Evolutionary conservation across 1,140 invertebrate species (phyloP), one percentile per base, ranked within the genome.

Genomic region (Drosophila murphyi): DNA sequence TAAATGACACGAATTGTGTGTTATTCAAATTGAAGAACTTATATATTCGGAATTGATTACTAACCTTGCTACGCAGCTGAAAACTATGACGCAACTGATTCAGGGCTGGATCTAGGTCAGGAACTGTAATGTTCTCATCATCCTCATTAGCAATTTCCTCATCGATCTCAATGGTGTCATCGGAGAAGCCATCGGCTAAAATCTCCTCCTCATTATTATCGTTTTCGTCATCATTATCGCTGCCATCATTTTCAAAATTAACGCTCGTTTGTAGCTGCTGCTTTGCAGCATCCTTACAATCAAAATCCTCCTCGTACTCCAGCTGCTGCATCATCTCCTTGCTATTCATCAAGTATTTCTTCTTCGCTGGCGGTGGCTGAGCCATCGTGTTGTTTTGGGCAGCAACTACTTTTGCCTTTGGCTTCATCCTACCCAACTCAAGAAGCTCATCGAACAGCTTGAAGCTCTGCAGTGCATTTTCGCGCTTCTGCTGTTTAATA

Each of bases 291-390:
- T 78, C 32, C 3, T 72, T 51, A 37, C 82, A 87, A 52, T 86
- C 79, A 5, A 87, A 55, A 29, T 87, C 75, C 5, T 69, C 54
- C 6, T 63, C 61, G 10, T 8, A 34, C 6, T 63, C 52, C 3
- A 68, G 37, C 5, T 3, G 28, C 3, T 37, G 20, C 2, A 3
- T n/a, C 3, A 47, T 10, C 7, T 81, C 43, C 4, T 7, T 39
- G 0, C 2, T 4, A 4, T 61, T 28, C 3, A 59, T 29, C 8
- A 62, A 0, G 7, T 28, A 72, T 7, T 62, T 71, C 35, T 69
- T 86, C 29, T 86, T 86, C 0, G 55, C 5, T 2, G 78, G 78
- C 12, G 82, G 82, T n/a, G 71, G 61, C 6, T 57, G 48, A 1
- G 34, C 41, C 4, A 70, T 72, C 2, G 67, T 72, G 60, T 56